These are phyloP conservation scores for Ctena decussata DNA, from an alignment of 2,888 invertebrate genomes.

Conservation along the genomic window DNA sequence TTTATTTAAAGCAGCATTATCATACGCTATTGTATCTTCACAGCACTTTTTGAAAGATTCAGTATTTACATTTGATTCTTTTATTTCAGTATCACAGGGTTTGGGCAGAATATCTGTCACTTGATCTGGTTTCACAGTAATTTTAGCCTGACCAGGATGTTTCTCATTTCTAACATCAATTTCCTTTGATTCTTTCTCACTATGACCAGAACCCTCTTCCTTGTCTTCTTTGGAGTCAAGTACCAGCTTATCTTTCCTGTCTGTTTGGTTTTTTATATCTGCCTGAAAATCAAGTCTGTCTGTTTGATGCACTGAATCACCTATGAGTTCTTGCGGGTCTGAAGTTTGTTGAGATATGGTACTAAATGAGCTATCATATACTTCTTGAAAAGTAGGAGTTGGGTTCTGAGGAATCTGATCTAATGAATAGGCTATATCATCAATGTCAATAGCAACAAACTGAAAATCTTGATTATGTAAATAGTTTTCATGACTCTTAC, in stretches of 20 bases:
- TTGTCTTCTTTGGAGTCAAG: neutral
- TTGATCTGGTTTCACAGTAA: neutral
- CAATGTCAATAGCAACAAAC: constrained; percentile 96
- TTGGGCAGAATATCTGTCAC: neutral
- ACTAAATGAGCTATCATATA: neutral
- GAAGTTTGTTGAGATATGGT: neutral
- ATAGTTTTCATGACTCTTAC: constrained; percentile 95
- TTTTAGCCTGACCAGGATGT: neutral
- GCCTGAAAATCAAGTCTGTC: neutral
- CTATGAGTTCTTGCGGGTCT: neutral
- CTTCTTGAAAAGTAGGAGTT: neutral
- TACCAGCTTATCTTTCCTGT: neutral
- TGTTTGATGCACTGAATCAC: neutral
- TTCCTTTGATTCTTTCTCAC: neutral
- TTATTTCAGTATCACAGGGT: neutral
- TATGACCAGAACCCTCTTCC: neutral
- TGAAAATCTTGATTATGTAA: constrained; percentile 91
- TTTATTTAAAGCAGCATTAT: neutral
- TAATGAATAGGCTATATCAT: constrained; percentile 97
- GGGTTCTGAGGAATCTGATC: constrained; percentile 88
- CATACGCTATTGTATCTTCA: neutral
- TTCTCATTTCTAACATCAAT: neutral
- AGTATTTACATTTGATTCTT: constrained; percentile 10
- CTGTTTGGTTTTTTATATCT: neutral
- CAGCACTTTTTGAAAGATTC: neutral